Conservation (phyloP, 2,888 invertebrate genomes). For the Bombyx huttoni region DNA sequence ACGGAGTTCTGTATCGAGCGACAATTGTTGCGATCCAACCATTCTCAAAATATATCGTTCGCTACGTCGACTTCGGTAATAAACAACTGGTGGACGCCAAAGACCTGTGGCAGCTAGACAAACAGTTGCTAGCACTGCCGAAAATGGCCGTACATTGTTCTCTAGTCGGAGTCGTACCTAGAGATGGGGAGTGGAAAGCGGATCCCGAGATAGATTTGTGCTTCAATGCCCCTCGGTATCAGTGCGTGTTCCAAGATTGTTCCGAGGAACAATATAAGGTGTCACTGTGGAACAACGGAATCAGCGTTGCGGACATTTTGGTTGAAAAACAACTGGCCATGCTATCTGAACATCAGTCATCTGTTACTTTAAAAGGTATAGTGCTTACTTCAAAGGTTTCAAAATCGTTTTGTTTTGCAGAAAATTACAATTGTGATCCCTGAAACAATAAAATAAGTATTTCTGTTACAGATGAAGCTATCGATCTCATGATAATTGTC, state of each 20-base stretch:
- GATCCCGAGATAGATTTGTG: slow-evolving; percentile 68
- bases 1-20: slow-evolving; percentile 80
- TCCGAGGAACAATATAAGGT: slow-evolving; percentile 60
- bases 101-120: slow-evolving; percentile 80
- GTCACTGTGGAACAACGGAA: slow-evolving; percentile 57
- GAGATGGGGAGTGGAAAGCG: slow-evolving; percentile 72
- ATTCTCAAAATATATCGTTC: slow-evolving; percentile 75
- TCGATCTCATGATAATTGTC: slow-evolving; percentile 55
- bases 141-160: slow-evolving; percentile 80
- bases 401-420: neutral
- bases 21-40: slow-evolving; percentile 73
- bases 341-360: slow-evolving; percentile 39
- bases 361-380: slow-evolving; percentile 56
- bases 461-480: slow-evolving; percentile 51
- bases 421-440: no score
- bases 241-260: slow-evolving; percentile 69
- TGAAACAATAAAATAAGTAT: neutral
- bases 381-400: neutral
- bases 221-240: slow-evolving; percentile 74
- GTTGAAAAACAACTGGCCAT: slow-evolving; percentile 63
- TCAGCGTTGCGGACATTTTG: slow-evolving; percentile 57
- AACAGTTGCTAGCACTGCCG: slow-evolving; percentile 75
- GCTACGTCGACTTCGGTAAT: slow-evolving; percentile 85
- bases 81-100: slow-evolving; percentile 73
- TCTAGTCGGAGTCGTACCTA: slow-evolving; percentile 73